A percentile compares a stretch with the other conserved stretches of the same genome.
These are phyloP conservation scores for Phrynosoma platyrhinos DNA, from an alignment of 2,113 vertebrate genomes.

Conservation along the genomic window DNA sequence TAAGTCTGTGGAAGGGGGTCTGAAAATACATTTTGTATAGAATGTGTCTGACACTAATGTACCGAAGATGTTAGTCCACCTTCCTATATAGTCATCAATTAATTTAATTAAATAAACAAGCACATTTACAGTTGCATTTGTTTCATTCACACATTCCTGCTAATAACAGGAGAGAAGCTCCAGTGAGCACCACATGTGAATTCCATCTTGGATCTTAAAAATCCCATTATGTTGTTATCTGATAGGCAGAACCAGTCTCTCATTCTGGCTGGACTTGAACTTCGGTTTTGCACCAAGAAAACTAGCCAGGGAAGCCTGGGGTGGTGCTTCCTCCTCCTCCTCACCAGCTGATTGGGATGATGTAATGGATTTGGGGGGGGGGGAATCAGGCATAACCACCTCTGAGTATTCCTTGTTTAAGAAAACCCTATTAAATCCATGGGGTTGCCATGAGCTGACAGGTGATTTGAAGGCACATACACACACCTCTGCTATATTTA, in stretches of 20 bases:
- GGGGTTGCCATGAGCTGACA: too few relatives aligned
- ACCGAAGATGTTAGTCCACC: neutral
- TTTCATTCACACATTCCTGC: neutral
- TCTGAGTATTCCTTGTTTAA: too few relatives aligned
- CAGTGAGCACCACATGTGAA: neutral
- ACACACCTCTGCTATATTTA: neutral
- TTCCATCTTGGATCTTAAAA: neutral
- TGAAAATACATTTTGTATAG: neutral
- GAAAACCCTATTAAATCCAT: too few relatives aligned
- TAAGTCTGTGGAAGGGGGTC: neutral
- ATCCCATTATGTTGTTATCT: neutral
- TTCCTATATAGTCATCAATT: neutral
- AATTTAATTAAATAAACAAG: neutral
- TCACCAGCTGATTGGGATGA: conserved; percentile 50
- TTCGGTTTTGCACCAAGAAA: neutral
- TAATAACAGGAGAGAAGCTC: neutral
- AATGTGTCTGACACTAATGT: neutral
- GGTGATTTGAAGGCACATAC: too few relatives aligned
- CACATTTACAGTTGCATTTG: neutral
- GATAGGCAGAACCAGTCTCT: neutral
- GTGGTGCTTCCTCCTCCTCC: conserved; percentile 28
- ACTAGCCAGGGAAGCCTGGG: neutral
- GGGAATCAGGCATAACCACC: too few relatives aligned
- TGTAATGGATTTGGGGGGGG: conserved; percentile 37
- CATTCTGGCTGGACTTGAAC: neutral